A percentile compares a stretch with the other conserved stretches of the same genome.
phyloP scores from a whole-genome alignment of 2,888 invertebrate species.

The Uropetala carovei region DNA sequence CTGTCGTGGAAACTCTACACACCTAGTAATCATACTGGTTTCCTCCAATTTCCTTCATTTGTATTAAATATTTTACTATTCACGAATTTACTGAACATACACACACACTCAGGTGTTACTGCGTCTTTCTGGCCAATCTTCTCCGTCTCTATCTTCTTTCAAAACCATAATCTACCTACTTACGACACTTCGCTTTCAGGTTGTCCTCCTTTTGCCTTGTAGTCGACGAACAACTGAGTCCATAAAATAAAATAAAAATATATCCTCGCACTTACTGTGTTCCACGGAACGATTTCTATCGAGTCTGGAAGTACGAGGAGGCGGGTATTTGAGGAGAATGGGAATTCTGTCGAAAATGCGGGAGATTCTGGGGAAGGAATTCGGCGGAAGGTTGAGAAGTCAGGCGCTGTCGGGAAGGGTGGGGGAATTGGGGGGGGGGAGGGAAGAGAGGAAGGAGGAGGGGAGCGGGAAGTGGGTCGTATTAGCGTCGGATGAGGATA shows the following conservation, averaged over 20 bases:
- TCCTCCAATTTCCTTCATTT: too few species aligned
- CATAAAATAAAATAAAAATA: neutral
- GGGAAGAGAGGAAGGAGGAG: neutral
- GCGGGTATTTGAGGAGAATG: neutral
- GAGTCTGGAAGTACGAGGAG: neutral
- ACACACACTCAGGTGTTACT: too few species aligned
- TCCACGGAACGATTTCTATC: conserved; percentile 3
- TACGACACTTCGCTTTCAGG: neutral
- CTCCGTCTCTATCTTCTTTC: too few species aligned
- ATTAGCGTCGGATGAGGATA: conserved; percentile 1
- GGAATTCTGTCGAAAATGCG: neutral
- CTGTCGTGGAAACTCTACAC: too few species aligned
- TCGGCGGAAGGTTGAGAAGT: too few species aligned
- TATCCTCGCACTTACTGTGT: neutral
- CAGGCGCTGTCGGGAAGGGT: too few species aligned
- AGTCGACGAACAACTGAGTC: neutral
- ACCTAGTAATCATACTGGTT: too few species aligned
- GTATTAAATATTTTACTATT: too few species aligned
- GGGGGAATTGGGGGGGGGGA: neutral
- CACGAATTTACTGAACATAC: too few species aligned
- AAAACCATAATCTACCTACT: too few species aligned
- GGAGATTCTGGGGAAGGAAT: neutral
- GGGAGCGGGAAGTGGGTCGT: conserved; percentile 8
- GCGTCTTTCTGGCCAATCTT: too few species aligned
- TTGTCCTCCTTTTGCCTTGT: neutral